These are phyloP conservation scores for Drosophila atripex DNA, from an alignment of 2,888 invertebrate species.

Conservation along the genomic window DNA sequence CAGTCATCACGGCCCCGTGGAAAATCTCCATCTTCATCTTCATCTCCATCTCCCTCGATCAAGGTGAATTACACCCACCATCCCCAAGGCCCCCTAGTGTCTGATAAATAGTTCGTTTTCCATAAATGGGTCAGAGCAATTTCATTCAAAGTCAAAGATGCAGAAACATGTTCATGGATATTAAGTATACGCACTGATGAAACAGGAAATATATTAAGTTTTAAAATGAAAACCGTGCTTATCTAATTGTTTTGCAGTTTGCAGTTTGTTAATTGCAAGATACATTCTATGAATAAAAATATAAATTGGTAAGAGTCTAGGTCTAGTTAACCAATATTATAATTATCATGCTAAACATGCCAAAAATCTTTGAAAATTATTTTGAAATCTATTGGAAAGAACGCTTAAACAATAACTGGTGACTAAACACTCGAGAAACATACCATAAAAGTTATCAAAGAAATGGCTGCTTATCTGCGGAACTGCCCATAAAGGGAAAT, in stretches of 20 bases:
- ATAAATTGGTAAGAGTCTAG: not conserved
- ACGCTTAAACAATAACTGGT: no score
- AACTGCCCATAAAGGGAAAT: not conserved
- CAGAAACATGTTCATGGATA: not conserved
- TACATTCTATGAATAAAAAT: not conserved
- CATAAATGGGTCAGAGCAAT: conserved; percentile 38
- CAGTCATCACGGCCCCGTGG: conserved; percentile 40
- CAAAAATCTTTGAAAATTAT: not conserved
- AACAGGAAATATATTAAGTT: not conserved
- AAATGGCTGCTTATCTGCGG: not conserved
- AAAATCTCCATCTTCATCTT: conserved; percentile 21
- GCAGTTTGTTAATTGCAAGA: no score
- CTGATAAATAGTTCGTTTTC: not conserved
- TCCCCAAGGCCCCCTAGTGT: not conserved
- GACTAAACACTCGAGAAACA: not conserved
- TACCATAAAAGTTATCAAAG: not conserved
- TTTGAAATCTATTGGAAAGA: not conserved
- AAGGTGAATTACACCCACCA: conserved; percentile 34
- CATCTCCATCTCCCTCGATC: conserved; percentile 3
- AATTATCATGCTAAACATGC: not conserved
- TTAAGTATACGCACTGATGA: not conserved
- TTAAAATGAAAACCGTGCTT: not conserved
- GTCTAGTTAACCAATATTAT: not conserved
- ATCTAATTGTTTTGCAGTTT: no score
- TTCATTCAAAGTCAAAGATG: conserved; percentile 17